Conservation (phyloP, 2,113 vertebrate genomes). For the Aegithalos caudatus region DNA sequence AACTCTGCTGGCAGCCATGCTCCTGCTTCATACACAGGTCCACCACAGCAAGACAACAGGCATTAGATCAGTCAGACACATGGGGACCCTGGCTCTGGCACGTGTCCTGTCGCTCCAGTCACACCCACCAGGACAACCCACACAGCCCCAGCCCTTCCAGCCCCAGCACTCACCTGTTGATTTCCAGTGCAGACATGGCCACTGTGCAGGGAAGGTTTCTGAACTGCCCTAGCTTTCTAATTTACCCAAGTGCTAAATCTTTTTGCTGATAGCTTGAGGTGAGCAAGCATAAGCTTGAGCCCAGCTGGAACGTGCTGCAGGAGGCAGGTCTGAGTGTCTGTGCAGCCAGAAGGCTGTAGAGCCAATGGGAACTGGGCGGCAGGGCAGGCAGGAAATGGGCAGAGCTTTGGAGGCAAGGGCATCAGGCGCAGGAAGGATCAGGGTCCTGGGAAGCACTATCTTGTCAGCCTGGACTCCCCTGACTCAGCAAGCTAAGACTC, state of each 20-base stretch:
- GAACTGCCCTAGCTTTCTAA: not conserved
- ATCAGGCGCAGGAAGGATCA: not conserved
- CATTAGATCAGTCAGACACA: not conserved
- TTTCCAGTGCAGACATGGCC: not conserved
- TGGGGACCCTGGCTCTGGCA: not conserved
- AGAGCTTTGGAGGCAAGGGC: not conserved
- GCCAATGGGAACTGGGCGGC: not conserved
- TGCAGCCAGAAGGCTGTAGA: not conserved
- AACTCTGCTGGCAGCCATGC: conserved; percentile 86
- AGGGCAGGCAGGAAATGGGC: not conserved
- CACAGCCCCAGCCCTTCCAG: not conserved
- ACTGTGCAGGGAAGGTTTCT: not conserved
- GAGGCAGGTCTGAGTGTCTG: not conserved
- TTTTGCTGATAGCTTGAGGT: not conserved
- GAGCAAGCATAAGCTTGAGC: not conserved
- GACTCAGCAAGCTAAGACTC: not conserved
- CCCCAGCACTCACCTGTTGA: not conserved
- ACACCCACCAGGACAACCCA: rapidly evolving
- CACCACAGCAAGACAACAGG: conserved; percentile 66
- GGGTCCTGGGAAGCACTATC: not conserved
- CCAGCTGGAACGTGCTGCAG: not conserved
- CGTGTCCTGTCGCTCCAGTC: rapidly evolving
- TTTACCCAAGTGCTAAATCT: not conserved
- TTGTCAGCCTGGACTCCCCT: not conserved
- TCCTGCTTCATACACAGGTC: conserved; percentile 79